Evolutionary conservation across 2,797 vertebrate species (phyloP), one percentile per base, ranked within the genome.

Genomic region (Pseudotriccus pelzelni): DNA sequence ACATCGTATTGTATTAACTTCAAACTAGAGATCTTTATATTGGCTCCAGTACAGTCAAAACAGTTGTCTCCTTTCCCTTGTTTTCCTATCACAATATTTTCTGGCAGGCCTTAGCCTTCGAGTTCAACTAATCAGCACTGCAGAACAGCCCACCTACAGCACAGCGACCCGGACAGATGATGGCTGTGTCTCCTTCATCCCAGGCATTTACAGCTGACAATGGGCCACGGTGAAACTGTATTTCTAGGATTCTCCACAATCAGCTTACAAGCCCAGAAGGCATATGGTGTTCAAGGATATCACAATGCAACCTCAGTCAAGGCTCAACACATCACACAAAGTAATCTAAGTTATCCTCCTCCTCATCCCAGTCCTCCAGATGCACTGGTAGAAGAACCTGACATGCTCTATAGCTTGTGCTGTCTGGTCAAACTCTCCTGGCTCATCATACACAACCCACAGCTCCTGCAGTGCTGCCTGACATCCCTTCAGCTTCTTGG

Each of bases 301-400:
- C 30, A 66, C 32, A 58, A 24, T 47, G 52, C 98, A 99, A 89
- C 73, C 98, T 98, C 69, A 99, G 97, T 41, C 99, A 98, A 92
- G 99, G 99, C 87, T 99, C 99, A 76, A 99, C 98, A 44, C 98
- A 98, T 91, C 98, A 98, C 63, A 99, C 98, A 97, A 99, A 99
- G 93, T 99, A 99, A 96, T 99, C 98, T 91, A 98, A 99, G 80
- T 99, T 98, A 93, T 99, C 98, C 34, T 99, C 99, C 22, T 99
- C 99, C 93, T 99, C 98, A 8, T 99, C 99, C 98, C 98, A 99
- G 68, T 97, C 93, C 98, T 98, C 99, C 99, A 99, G 90, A 99
- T 98, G 84, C 98, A 97, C 58, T 98, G 97, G 84, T 98, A 99
- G 97, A 99, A 99, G 97, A 99, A 99, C 93, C 89, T 98, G 94